Percentiles rank a stretch among this genome's conserved stretches.
phyloP scores from a whole-genome alignment of 1,140 invertebrate species.

The Megalopta genalis region DNA sequence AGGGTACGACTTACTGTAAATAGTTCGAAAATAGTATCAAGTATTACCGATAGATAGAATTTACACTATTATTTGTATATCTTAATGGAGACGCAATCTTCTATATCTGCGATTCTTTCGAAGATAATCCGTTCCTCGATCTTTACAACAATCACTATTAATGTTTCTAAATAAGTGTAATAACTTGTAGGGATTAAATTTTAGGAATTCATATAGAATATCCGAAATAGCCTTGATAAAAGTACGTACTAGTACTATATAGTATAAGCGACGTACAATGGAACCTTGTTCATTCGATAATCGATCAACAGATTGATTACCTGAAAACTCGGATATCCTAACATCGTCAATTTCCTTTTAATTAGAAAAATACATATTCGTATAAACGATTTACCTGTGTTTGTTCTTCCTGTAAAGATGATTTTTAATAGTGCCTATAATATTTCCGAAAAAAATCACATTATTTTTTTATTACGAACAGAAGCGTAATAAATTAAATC shows the following conservation, averaged over 20 bases:
- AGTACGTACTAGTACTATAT: neutral
- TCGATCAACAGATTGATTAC: no score
- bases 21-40: conserved; percentile 13
- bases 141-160: neutral
- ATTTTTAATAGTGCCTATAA: no score
- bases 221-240: neutral
- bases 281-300: no score
- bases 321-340: no score
- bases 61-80: neutral
- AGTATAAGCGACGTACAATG: no score
- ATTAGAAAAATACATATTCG: no score
- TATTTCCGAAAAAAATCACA: no score
- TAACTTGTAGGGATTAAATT: neutral
- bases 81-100: neutral
- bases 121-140: neutral
- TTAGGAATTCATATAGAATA: neutral
- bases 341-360: no score
- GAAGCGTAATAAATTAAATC: no score
- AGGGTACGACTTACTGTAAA: conserved; percentile 16
- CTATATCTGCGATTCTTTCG: neutral
- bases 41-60: conserved; percentile 5
- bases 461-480: no score
- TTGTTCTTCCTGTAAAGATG: no score
- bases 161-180: neutral
- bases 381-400: no score